phyloP scores from a whole-genome alignment of 1,140 invertebrate species.

The Pygmarrhopalites habei region DNA sequence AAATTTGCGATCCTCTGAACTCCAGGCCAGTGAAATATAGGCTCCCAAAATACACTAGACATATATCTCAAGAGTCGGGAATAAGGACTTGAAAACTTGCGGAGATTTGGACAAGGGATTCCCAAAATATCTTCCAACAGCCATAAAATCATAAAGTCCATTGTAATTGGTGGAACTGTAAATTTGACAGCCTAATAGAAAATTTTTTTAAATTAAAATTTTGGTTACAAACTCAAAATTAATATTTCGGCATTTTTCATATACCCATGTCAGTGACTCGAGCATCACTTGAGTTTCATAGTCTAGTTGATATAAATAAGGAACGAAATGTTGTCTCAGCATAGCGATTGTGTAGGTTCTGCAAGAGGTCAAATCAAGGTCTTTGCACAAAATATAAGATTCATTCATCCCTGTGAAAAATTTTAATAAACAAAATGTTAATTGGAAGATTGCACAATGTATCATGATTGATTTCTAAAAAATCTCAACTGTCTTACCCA shows the following conservation, averaged over 20 bases:
- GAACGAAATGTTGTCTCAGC: neutral
- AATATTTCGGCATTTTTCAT: too few relatives aligned
- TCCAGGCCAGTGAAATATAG: neutral
- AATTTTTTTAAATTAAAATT: too few relatives aligned
- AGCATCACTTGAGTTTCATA: neutral
- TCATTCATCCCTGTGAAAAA: neutral
- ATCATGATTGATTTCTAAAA: too few relatives aligned
- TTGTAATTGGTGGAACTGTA: neutral
- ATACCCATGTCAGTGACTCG: neutral
- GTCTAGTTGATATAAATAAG: neutral
- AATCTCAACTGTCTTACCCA: conserved; percentile 44
- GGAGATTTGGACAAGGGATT: neutral
- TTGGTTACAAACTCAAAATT: too few relatives aligned
- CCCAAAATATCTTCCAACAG: conserved; percentile 4
- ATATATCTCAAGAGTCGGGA: neutral
- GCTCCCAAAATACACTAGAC: neutral
- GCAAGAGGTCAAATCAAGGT: neutral
- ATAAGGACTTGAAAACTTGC: neutral
- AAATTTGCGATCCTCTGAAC: neutral
- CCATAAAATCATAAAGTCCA: neutral
- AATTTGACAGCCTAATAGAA: neutral
- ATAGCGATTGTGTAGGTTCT: neutral
- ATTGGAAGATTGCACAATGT: too few relatives aligned
- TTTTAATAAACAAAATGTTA: conserved; percentile 42
- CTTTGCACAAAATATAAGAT: conserved; percentile 6